These are phyloP conservation scores for Anastrepha obliqua DNA, from an alignment of 1,140 invertebrate genomes.

Conservation along the genomic window DNA sequence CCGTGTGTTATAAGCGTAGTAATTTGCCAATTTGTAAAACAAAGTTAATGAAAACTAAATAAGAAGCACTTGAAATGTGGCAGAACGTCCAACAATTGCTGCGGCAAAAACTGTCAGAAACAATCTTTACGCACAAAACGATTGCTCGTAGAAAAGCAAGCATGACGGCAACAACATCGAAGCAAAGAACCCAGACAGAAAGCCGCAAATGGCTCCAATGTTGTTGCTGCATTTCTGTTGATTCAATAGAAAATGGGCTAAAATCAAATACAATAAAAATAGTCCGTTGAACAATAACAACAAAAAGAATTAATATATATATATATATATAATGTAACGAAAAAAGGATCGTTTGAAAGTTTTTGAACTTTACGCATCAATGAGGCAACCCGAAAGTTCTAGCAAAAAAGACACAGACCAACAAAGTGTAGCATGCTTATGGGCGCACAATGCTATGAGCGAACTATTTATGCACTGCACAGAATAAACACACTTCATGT, in stretches of 20 bases:
- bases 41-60: too few species aligned
- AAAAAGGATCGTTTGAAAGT: background rate
- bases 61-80: background rate
- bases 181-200: background rate
- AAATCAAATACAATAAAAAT: background rate
- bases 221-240: background rate
- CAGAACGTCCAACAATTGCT: background rate
- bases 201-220: background rate
- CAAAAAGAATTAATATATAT: background rate
- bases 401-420: background rate
- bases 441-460: background rate
- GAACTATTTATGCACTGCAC: background rate
- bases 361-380: slow-evolving; percentile 18
- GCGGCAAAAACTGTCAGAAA: background rate
- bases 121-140: background rate
- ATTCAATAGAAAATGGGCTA: background rate
- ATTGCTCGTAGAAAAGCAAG: background rate
- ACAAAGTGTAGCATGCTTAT: slow-evolving; percentile 11
- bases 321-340: background rate
- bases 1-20: too few species aligned
- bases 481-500: too few species aligned
- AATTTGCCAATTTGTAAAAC: too few species aligned
- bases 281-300: background rate
- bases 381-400: background rate
- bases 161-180: background rate